Evolutionary conservation across 2,888 invertebrate genomes (phyloP).

Genomic region (Serrognathus titanus): DNA sequence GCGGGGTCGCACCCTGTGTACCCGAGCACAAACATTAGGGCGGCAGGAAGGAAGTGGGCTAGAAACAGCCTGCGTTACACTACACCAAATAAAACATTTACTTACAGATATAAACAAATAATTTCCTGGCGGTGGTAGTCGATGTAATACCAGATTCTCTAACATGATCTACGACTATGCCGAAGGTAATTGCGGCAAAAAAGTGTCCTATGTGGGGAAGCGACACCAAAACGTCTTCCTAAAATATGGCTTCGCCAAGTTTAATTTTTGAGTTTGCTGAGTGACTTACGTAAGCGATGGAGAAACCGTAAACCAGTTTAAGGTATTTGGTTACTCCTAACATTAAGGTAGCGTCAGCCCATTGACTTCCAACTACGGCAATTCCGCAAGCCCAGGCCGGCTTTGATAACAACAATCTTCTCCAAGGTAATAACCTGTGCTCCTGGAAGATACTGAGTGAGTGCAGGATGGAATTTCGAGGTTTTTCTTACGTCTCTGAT

Average conservation of each 20-base stretch:
- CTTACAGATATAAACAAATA: conserved; percentile 57
- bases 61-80: conserved; percentile 19
- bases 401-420: conserved; percentile 53
- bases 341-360: conserved; percentile 58
- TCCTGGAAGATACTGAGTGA: conserved; percentile 34
- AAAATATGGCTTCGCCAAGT: conserved; percentile 1
- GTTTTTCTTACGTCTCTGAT: conserved; percentile 43
- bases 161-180: conserved; percentile 56
- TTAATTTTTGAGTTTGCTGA: not conserved
- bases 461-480: not conserved
- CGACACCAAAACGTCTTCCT: conserved; percentile 57
- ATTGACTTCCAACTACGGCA: conserved; percentile 58
- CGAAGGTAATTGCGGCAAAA: conserved; percentile 55
- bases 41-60: conserved; percentile 59
- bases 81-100: conserved; percentile 7
- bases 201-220: conserved; percentile 58
- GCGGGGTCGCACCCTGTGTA: conserved; percentile 59
- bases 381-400: conserved; percentile 60
- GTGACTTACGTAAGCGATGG: conserved; percentile 53
- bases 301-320: conserved; percentile 58
- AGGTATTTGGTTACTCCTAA: conserved; percentile 58
- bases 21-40: conserved; percentile 57
- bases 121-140: conserved; percentile 56
- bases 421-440: conserved; percentile 52
- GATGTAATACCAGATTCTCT: conserved; percentile 54